Base-by-base conservation (phyloP, 2,888 invertebrate species). In the Tenthredo livida region DNA sequence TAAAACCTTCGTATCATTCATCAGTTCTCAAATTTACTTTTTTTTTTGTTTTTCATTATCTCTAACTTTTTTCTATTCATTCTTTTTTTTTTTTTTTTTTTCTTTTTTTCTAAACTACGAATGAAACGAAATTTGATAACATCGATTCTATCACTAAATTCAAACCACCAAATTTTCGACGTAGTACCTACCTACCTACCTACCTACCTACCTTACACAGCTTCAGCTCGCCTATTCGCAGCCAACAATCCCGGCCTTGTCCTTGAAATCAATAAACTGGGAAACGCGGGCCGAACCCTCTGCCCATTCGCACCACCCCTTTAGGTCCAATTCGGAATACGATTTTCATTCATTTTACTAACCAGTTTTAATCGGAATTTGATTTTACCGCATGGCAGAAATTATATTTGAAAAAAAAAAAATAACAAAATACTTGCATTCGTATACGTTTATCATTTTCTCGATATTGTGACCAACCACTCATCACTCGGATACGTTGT, bases 231-330 rank as follows among this genome's bases (percentile, higher is more conserved):
- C 40, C 61, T 61, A 47, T 15, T 58, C 78, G 50, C 40, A 37
- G 12, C 78, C 67, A 40, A 67, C 67, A 29, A 65, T 25, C 43
- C 83, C 50, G 83, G 83, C 83, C 83, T 83, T 83, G 83, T 83
- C 83, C 83, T 83, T 83, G 83, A 83, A 83, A 83, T 83, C 83
- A 83, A 83, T 83, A 83, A 83, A 43, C 67, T 61, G 67, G 67
- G 83, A 67, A 83, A 83, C 65, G 43, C 29, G 15, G 47, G 40
- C 40, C 61, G 15, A 25, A 80, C 83, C 29, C 83, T 33, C 83
- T 43, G 37, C 47, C 25, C 67, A 47, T 61, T 40, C 15, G 4
- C 77, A 33, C 33, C n/a, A 40, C 72, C 37, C 43, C 40, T 15
- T 43, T 17, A 21, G 61, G 21, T 61, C 12, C 61, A 25, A 61